Evolutionary conservation across 2,797 vertebrate genomes (phyloP), one percentile per base, ranked within the genome.

Genomic region (Aeoliscus strigatus): DNA sequence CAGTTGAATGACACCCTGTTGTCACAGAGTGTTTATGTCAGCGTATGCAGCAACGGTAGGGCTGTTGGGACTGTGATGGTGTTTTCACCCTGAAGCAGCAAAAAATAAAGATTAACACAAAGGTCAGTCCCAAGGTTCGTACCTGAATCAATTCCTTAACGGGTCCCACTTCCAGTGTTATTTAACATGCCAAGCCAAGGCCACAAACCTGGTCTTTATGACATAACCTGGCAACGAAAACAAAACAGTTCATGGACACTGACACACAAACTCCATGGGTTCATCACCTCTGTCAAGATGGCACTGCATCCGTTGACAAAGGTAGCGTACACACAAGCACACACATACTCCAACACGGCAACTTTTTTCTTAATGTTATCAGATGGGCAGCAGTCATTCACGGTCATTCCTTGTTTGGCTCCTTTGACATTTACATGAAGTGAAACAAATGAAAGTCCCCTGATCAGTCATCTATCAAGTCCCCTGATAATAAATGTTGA

Each of bases 401-500:
- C 11, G 8, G 16, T 61, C 60, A 31, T 67, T 43, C 45, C 38
- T 9, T 41, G 39, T 71, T 18, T 21, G 41, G 6, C 53, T 74
- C 52, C 37, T 51, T 76, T 11, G 75, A 81, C 75, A 77, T 82
- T 82, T 73, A 61, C 55, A 45, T 24, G 27, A 63, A 66, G 66
- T 57, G 66, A 77, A 80, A 75, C 55, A 73, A 81, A 76, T 71
- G n/a, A n/a, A n/a, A n/a, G n/a, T n/a, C n/a, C n/a, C n/a, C n/a
- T n/a, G n/a, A n/a, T n/a, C n/a, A n/a, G n/a, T n/a, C n/a, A n/a
- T n/a, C 56, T 28, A 42, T 41, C 9, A 14, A 31, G 15, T 44
- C 59, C 28, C 44, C 41, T 6, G 50, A 51, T 62, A 40, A 69
- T 52, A 56, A 48, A 52, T n/a, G n/a, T n/a, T n/a, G n/a, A n/a